These are phyloP conservation scores for Laspeyria flexula DNA, from an alignment of 2,888 invertebrate species.

Conservation along the genomic window DNA sequence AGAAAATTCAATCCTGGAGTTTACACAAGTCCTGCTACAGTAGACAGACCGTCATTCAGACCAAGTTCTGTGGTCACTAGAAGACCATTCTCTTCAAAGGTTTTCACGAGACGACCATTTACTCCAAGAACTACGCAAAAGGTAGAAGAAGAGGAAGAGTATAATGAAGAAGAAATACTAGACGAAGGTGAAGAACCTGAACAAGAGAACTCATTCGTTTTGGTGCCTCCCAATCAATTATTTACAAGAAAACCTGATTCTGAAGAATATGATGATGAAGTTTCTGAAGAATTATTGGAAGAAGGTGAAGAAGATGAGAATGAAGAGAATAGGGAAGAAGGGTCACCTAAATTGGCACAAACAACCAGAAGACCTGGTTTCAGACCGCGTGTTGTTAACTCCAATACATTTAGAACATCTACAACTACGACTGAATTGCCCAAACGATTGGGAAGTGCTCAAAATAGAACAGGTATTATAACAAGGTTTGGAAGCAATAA, in stretches of 20 bases:
- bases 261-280: conserved; percentile 51
- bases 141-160: conserved; percentile 69
- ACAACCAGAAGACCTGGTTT: conserved; percentile 69
- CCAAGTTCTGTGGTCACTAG: conserved; percentile 57
- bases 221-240: conserved; percentile 76
- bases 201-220: conserved; percentile 71
- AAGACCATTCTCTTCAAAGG: conserved; percentile 68
- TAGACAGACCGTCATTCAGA: conserved; percentile 64
- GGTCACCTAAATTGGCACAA: conserved; percentile 48
- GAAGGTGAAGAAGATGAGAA: conserved; percentile 55
- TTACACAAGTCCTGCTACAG: conserved; percentile 77
- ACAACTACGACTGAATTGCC: conserved; percentile 75
- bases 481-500: conserved; percentile 67
- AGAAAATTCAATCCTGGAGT: conserved; percentile 80
- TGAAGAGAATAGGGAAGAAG: conserved; percentile 57
- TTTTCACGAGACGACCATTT: conserved; percentile 73
- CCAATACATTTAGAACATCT: conserved; percentile 78
- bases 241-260: conserved; percentile 73
- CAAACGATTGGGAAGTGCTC: conserved; percentile 51
- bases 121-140: conserved; percentile 74
- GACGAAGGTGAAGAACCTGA: conserved; percentile 61
- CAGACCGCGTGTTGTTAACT: conserved; percentile 70
- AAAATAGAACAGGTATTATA: conserved; percentile 67
- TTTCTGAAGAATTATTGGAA: conserved; percentile 50
- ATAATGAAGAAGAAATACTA: conserved; percentile 67